A percentile compares a stretch with the other conserved stretches of the same genome.
phyloP scores from a whole-genome alignment of 2,888 invertebrate genomes.

The Flexamia atlantica region DNA sequence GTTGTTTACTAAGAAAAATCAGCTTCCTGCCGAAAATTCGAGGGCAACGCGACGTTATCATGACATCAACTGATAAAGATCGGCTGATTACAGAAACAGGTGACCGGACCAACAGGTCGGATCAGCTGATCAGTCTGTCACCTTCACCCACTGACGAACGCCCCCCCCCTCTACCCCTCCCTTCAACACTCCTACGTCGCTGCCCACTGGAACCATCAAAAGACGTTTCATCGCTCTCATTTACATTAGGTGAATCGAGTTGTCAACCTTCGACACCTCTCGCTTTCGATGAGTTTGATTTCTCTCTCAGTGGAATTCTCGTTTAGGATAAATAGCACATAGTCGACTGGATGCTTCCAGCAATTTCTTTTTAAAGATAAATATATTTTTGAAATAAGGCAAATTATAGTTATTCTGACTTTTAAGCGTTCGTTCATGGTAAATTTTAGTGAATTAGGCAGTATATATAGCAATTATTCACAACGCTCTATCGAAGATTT shows the following conservation, averaged over 20 bases:
- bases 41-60: no score
- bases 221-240: conserved; percentile 22
- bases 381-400: no score
- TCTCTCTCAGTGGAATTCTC: neutral
- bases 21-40: no score
- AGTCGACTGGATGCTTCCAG: no score
- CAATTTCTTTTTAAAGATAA: no score
- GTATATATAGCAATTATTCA: no score
- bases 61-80: neutral
- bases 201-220: conserved; percentile 5
- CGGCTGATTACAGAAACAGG: conserved; percentile 25
- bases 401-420: no score
- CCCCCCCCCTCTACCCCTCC: neutral
- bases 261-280: conserved; percentile 12
- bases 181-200: neutral
- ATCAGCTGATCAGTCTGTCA: neutral
- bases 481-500: no score
- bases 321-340: no score
- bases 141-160: conserved; percentile 14
- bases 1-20: no score
- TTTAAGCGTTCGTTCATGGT: no score
- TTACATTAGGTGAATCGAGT: conserved; percentile 19
- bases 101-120: neutral
- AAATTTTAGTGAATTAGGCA: no score
- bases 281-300: neutral